These are phyloP conservation scores for Orestias chungarensis DNA, from an alignment of 2,797 vertebrate genomes.

Conservation along the genomic window DNA sequence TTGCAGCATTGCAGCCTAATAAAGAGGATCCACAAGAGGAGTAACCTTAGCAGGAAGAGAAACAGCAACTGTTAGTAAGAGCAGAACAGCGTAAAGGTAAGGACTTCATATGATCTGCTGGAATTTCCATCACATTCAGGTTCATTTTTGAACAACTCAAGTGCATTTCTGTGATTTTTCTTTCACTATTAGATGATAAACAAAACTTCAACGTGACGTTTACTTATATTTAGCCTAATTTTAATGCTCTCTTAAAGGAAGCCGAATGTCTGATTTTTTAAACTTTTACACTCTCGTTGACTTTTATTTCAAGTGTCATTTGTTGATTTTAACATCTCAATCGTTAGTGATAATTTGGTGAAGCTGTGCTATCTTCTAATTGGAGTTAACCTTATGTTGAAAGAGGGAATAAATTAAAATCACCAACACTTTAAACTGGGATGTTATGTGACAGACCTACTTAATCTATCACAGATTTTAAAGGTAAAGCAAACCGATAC, in stretches of 20 bases:
- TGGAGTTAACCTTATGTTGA: not conserved
- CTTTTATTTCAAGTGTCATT: not conserved
- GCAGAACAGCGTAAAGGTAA: conserved; percentile 39
- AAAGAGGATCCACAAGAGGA: not conserved
- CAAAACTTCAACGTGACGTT: not conserved
- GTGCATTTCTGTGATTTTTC: not conserved
- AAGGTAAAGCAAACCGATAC: not conserved
- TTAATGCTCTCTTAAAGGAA: not conserved
- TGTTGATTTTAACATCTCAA: not conserved
- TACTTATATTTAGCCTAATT: not conserved
- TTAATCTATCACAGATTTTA: not conserved
- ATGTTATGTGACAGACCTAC: not conserved
- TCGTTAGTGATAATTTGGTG: not conserved
- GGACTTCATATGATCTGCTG: not conserved
- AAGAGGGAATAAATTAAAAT: no score
- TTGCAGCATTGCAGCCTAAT: not conserved
- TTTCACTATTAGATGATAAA: not conserved
- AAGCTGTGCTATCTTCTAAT: not conserved
- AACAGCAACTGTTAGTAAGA: not conserved
- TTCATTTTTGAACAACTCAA: not conserved
- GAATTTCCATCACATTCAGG: not conserved
- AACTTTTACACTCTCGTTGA: not conserved
- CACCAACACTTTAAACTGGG: no score
- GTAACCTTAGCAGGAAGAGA: conserved; percentile 26
- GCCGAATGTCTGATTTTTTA: not conserved